Base-by-base conservation (phyloP, 2,797 vertebrate genomes). In the Hippoglossus hippoglossus region DNA sequence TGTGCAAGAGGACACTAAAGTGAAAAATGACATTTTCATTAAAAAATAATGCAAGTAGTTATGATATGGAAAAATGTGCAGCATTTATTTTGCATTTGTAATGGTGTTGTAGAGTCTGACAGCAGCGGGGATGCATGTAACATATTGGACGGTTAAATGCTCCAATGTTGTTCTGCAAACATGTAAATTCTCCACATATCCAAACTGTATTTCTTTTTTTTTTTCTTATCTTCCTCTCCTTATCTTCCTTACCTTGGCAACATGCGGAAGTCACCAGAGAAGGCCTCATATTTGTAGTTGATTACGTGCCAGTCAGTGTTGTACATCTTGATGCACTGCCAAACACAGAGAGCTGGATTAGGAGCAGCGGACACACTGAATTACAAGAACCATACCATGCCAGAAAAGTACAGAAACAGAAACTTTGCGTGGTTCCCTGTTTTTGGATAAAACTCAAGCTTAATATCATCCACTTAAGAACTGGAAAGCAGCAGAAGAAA, bases 221-320 rank as follows among this genome's bases (percentile, higher is more conserved):
- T 19, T 50, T 51, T 5, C 19, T 8, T 57, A 19, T 9, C 56
- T 0, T 31, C 28, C 6, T 31, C 8, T 31, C 7, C 28, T 31
- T 31, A 1, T 49, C n/a, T 8, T 59, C 3, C 96, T 95, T 93
- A 99, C 98, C 96, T 97, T 0, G 97, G 97, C 90, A 99, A 91
- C 92, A 96, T 96, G 80, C 97, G 96, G 90, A 99, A 99, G 91
- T 99, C 97, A 16, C 97, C 97, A 0, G 97, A 98, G 90, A 97
- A 99, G 52, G 97, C 96, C 85, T 99, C 98, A 18, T 98, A 99
- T 81, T 99, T 98, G 94, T 97, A 99, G 94, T 95, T 98, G 84
- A 99, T 96, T 41, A 97, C 94, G 0, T 96, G 94, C 97, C 98
- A 99, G 91, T 98, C 96, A 1, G 95, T 97, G 93, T 96, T 98